Conservation (phyloP, 2,797 vertebrate species). For the Falco cherrug region DNA sequence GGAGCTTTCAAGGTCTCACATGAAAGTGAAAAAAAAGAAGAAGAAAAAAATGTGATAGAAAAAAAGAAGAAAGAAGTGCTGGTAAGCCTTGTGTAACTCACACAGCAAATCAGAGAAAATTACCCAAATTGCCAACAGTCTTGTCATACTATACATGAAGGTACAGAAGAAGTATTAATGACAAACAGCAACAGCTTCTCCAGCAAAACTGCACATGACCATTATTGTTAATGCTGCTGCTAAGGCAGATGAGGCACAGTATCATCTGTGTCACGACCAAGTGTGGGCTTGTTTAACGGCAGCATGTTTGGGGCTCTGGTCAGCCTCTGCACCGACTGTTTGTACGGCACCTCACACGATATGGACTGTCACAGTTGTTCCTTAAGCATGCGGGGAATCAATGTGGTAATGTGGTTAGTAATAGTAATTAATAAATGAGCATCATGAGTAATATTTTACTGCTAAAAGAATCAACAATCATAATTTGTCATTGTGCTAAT, state of each 20-base stretch:
- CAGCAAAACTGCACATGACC: neutral
- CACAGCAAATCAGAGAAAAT: slow-evolving; percentile 27
- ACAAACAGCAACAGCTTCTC: neutral
- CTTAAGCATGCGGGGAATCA: neutral
- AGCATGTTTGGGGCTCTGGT: neutral
- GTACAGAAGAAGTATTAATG: neutral
- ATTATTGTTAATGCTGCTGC: neutral
- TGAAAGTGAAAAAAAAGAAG: neutral
- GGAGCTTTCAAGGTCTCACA: neutral
- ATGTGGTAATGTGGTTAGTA: neutral
- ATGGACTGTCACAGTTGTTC: neutral
- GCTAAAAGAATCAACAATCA: neutral
- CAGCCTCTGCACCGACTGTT: neutral
- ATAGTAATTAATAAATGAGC: neutral
- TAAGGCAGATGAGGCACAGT: neutral
- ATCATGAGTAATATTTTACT: neutral
- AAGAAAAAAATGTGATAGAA: neutral
- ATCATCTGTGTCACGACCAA: neutral
- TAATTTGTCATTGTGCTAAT: neutral
- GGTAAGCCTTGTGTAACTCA: slow-evolving; percentile 27
- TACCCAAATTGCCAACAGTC: neutral
- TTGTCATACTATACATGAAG: neutral
- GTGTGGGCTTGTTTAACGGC: neutral
- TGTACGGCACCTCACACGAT: neutral
- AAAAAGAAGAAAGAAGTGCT: neutral